phyloP scores from a whole-genome alignment of 2,797 vertebrate genomes.

The Poecilia gillii region DNA sequence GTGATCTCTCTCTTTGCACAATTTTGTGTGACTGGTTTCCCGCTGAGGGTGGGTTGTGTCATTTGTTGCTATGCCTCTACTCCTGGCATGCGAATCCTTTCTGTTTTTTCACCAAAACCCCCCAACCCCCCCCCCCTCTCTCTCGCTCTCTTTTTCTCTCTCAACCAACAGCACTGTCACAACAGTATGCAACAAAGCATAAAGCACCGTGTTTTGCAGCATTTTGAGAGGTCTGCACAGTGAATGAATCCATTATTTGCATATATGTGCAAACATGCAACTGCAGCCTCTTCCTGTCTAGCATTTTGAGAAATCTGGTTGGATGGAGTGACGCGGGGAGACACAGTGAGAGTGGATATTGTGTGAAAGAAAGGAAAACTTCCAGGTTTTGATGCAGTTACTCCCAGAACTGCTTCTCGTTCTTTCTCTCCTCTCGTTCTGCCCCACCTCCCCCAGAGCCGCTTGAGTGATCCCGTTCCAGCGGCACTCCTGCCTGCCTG shows the following conservation, averaged over 20 bases:
- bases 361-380: constrained; percentile 63
- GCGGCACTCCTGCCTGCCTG: constrained; percentile 58
- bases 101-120: constrained; percentile 41
- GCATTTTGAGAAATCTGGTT: constrained; percentile 40
- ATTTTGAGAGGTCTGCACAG: constrained; percentile 18
- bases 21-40: constrained; percentile 59
- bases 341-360: constrained; percentile 45
- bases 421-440: constrained; percentile 12
- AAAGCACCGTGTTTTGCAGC: constrained; percentile 24
- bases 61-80: constrained; percentile 75
- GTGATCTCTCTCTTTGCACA: constrained; percentile 56
- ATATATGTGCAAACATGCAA: constrained; percentile 19
- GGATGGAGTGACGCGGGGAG: constrained; percentile 19
- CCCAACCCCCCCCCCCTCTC: constrained; percentile 33
- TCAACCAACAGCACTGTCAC: constrained; percentile 50
- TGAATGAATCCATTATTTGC: constrained; percentile 16
- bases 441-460: constrained; percentile 29
- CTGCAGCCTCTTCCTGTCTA: constrained; percentile 24
- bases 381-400: constrained; percentile 66
- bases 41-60: constrained; percentile 69
- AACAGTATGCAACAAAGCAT: constrained; percentile 48
- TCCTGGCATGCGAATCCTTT: constrained; percentile 70
- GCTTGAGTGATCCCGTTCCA: constrained; percentile 73
- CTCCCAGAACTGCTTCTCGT: constrained; percentile 40
- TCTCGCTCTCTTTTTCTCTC: constrained; percentile 42